Percentiles rank a stretch among this genome's conserved stretches.
Conservation (phyloP, 2,797 vertebrate genomes). For the Platalea minor region DNA sequence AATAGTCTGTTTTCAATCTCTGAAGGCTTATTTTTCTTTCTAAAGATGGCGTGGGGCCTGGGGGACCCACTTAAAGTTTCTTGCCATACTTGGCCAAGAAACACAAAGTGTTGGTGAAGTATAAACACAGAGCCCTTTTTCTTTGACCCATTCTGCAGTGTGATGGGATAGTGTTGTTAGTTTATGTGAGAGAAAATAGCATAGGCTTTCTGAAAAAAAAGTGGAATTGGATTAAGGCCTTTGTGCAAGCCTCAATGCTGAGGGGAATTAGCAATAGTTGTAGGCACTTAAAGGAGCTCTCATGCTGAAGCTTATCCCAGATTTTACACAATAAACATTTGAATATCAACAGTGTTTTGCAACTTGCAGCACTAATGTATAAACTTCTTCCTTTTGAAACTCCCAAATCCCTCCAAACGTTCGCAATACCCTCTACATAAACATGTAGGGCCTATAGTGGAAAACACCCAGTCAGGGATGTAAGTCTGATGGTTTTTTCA, state of each 20-base stretch:
- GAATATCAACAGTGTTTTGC: constrained; percentile 99
- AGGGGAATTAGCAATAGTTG: constrained; percentile 99
- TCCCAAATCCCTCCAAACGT: constrained; percentile 88
- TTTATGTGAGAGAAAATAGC: constrained; percentile 99
- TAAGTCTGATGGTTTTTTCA: constrained; percentile 42
- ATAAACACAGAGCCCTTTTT: constrained; percentile 95
- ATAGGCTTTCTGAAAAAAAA: constrained; percentile 92
- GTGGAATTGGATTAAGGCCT: constrained; percentile 99
- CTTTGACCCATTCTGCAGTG: constrained; percentile 93
- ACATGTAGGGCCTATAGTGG: constrained; percentile 74
- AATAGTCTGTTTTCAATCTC: constrained; percentile 78
- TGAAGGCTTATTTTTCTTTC: constrained; percentile 84
- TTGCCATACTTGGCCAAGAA: constrained; percentile 90
- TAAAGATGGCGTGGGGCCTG: constrained; percentile 87
- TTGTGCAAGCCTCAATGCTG: constrained; percentile 97
- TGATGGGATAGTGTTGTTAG: constrained; percentile 99
- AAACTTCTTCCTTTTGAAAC: constrained; percentile 98
- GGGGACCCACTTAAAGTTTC: constrained; percentile 94
- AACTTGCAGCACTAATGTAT: constrained; percentile 99
- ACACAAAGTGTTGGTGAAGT: constrained; percentile 95
- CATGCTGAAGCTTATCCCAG: constrained; percentile 99
- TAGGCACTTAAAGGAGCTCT: constrained; percentile 99
- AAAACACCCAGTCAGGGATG: constrained; percentile 70
- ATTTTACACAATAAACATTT: constrained; percentile 99
- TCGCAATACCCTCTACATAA: constrained; percentile 80